Base-by-base conservation (phyloP, 2,797 vertebrate genomes). In the Cottoperca gobio region DNA sequence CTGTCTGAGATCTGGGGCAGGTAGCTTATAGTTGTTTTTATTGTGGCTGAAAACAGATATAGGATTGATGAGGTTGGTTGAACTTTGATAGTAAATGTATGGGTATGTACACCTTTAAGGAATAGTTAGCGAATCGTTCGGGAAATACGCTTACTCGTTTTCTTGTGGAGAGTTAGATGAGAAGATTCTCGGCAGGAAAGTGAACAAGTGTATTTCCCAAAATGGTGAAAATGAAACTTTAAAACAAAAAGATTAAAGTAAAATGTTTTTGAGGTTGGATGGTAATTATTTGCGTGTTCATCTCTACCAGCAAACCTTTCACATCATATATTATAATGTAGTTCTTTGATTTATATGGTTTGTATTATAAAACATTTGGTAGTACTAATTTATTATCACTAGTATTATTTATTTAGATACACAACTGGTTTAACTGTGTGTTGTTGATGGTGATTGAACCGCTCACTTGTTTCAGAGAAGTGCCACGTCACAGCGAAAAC, bases 381-480 rank as follows among this genome's bases (percentile, higher is more conserved):
- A 8, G 2, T 17, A 23, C 1, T 43, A 17, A 21, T 37, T 6
- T 4, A 10, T 2, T 42, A n/a, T n/a, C 31, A 8, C 31, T 2
- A 7, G 8, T 39, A 9, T 8, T n/a, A 39, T 28, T 11, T 57
- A 2, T 21, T 21, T 33, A 26, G 8, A 52, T 31, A 16, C 49
- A 21, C 8, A 59, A 33, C 8, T 42, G 13, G 3, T 28, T 42
- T n/a, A n/a, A n/a, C n/a, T n/a, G n/a, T n/a, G n/a, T n/a, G n/a
- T n/a, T n/a, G n/a, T n/a, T n/a, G n/a, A n/a, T n/a, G n/a, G n/a
- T n/a, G n/a, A n/a, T n/a, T n/a, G n/a, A n/a, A n/a, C n/a, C n/a
- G n/a, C n/a, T n/a, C 48, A 91, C 90, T 84, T 70, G 19, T 42
- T 39, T n/a, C 14, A 21, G 11, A 6, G 13, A 7, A 1, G 14